These are phyloP conservation scores for Tiaroga cobitis DNA, from an alignment of 2,797 vertebrate genomes.

Conservation along the genomic window DNA sequence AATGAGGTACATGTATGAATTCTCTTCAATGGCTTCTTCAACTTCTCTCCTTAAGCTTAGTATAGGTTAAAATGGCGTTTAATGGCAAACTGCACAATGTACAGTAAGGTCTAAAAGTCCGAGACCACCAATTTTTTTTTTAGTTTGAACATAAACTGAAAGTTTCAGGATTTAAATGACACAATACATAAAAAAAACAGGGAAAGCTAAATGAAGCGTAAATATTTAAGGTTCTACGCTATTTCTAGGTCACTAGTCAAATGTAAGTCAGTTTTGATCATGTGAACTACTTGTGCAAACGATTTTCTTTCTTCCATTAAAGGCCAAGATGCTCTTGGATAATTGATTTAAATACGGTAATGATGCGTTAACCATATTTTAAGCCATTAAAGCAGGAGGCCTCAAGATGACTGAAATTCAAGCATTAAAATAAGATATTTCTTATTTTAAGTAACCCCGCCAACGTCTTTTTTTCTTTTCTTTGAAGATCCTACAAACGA, in stretches of 20 bases:
- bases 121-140: neutral
- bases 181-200: neutral
- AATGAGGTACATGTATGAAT: constrained; percentile 30
- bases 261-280: neutral
- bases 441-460: neutral
- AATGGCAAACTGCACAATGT: constrained; percentile 24
- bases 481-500: neutral
- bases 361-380: neutral
- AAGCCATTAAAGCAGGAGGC: neutral
- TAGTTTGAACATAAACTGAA: neutral
- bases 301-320: neutral
- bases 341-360: neutral
- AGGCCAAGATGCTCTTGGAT: neutral
- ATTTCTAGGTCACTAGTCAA: constrained; percentile 4
- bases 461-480: neutral
- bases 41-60: constrained; percentile 45
- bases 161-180: neutral
- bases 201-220: neutral
- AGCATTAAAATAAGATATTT: neutral
- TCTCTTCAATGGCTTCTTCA: constrained; percentile 58
- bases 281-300: neutral
- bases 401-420: neutral
- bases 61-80: constrained; percentile 10
- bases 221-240: neutral
- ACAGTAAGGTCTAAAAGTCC: constrained; percentile 16